These are phyloP conservation scores for Parapristionchus giblindavisi DNA, from an alignment of 2,888 invertebrate species.

Conservation along the genomic window DNA sequence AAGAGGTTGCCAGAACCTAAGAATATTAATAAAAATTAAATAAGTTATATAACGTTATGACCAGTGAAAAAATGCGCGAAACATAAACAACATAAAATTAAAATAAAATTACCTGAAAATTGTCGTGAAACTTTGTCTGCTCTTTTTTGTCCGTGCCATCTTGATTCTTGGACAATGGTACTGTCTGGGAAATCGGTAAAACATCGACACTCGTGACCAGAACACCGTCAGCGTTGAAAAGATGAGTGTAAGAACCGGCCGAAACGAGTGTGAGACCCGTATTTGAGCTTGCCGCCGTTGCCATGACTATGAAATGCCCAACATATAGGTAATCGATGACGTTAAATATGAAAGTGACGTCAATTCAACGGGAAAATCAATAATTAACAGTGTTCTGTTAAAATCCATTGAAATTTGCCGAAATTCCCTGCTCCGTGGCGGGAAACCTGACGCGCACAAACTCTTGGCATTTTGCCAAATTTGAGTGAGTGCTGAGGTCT, in stretches of 20 bases:
- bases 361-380: conserved; percentile 2
- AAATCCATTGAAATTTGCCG: not conserved
- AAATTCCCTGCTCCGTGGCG: not conserved
- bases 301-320: not conserved
- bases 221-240: conserved; percentile 14
- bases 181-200: conserved; percentile 10
- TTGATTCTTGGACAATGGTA: conserved; percentile 25
- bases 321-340: not conserved
- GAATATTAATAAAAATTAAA: not conserved
- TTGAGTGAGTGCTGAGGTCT: too few relatives aligned
- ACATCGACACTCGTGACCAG: conserved; percentile 25
- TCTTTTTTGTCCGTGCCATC: conserved; percentile 30
- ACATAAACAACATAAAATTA: not conserved
- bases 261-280: conserved; percentile 35
- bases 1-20: conserved; percentile 24
- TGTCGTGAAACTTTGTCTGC: conserved; percentile 24
- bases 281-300: conserved; percentile 26
- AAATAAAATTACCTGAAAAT: conserved; percentile 24
- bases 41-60: not conserved
- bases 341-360: not conserved
- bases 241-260: conserved; percentile 13
- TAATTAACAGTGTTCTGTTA: not conserved
- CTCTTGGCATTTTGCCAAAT: conserved; percentile 9
- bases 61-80: too few relatives aligned
- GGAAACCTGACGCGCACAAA: not conserved